phyloP scores from a whole-genome alignment of 2,113 vertebrate genomes.

The Myiagra hebetior region DNA sequence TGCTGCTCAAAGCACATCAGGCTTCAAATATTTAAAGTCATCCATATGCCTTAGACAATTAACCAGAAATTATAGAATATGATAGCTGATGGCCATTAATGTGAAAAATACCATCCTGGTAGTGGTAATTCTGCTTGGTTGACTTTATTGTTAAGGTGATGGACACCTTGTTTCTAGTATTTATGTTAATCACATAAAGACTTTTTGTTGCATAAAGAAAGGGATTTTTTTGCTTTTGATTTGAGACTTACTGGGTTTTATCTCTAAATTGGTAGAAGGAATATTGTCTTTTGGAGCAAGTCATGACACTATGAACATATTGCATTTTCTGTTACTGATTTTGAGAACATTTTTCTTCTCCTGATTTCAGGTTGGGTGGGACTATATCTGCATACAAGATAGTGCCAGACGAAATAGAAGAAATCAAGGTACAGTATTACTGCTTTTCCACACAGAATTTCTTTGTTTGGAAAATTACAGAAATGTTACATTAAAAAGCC shows the following conservation, averaged over 20 bases:
- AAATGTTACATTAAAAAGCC: not conserved
- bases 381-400: constrained; percentile 98
- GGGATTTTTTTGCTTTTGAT: not conserved
- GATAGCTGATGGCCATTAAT: not conserved
- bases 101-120: not conserved
- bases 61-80: not conserved
- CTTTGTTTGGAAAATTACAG: not conserved
- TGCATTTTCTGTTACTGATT: constrained; percentile 25
- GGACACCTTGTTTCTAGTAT: not conserved
- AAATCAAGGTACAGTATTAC: constrained; percentile 91
- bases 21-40: not conserved
- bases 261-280: not conserved
- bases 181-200: not conserved
- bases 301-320: not conserved
- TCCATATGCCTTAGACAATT: not conserved
- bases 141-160: not conserved
- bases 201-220: not conserved
- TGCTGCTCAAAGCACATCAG: not conserved
- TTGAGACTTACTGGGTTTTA: not conserved
- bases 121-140: not conserved
- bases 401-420: constrained; percentile 97
- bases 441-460: constrained; percentile 24
- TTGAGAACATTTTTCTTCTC: constrained; percentile 70
- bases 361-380: constrained; percentile 90
- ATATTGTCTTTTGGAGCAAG: not conserved